phyloP scores from a whole-genome alignment of 1,140 invertebrate species.

The Calliopsis andreniformis region DNA sequence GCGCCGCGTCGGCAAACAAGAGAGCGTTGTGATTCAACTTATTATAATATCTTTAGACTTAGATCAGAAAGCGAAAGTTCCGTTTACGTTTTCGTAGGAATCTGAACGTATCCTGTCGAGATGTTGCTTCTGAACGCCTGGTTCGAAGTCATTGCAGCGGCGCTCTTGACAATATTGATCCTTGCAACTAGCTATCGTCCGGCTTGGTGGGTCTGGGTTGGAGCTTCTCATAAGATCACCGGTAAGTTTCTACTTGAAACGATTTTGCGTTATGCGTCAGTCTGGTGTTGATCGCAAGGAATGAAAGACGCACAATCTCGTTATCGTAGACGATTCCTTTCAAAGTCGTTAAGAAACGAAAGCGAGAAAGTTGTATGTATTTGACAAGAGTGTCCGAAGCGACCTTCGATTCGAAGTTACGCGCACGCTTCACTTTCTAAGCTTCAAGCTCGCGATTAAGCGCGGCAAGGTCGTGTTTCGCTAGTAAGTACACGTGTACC shows the following conservation, averaged over 20 bases:
- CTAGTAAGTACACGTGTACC: too few relatives aligned
- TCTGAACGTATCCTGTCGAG: background rate
- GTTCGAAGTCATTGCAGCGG: conserved; percentile 73
- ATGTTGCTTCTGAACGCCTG: conserved; percentile 72
- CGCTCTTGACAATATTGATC: conserved; percentile 71
- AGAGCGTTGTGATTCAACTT: too few relatives aligned
- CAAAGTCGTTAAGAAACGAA: background rate
- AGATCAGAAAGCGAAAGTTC: conserved; percentile 6
- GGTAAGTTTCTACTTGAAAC: conserved; percentile 38
- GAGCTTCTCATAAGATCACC: conserved; percentile 26
- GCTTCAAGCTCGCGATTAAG: conserved; percentile 12
- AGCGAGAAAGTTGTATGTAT: background rate
- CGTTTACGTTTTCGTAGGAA: background rate
- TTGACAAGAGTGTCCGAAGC: background rate
- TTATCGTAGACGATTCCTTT: background rate
- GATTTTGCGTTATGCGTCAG: too few relatives aligned
- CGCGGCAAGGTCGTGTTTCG: conserved; percentile 5
- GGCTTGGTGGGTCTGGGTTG: conserved; percentile 75
- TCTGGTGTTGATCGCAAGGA: too few relatives aligned
- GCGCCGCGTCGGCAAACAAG: too few relatives aligned
- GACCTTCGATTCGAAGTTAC: conserved; percentile 24
- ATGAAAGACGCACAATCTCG: too few relatives aligned
- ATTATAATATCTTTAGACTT: too few relatives aligned
- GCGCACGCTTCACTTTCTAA: conserved; percentile 33
- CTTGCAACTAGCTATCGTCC: conserved; percentile 73